Conservation (phyloP, 2,888 invertebrate genomes). For the Leptinotarsa haldemani region DNA sequence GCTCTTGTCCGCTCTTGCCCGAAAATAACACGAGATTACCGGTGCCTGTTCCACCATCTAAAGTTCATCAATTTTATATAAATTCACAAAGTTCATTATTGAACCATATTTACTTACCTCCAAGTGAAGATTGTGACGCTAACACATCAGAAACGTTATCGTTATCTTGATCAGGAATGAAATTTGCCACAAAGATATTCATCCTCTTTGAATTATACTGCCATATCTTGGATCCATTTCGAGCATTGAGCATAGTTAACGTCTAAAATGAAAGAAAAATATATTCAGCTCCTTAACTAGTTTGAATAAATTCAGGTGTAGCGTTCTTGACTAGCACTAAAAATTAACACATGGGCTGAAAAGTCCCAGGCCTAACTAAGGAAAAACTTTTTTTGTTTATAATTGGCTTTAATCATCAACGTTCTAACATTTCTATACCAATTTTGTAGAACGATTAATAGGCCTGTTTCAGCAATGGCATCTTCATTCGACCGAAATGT, state of each 20-base stretch:
- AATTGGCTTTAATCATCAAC: too few relatives aligned
- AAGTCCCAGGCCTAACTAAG: too few relatives aligned
- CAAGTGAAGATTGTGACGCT: constrained; percentile 72
- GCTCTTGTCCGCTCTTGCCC: constrained; percentile 75
- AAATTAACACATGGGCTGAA: too few relatives aligned
- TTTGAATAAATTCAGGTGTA: too few relatives aligned
- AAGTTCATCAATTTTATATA: constrained; percentile 1
- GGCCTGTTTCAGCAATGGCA: too few relatives aligned
- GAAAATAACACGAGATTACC: constrained; percentile 79
- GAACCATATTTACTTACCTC: constrained; percentile 42
- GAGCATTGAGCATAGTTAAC: constrained; percentile 75
- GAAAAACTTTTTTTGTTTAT: too few relatives aligned
- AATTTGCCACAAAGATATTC: constrained; percentile 78
- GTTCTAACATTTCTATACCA: too few relatives aligned
- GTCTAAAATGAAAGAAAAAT: constrained; percentile 63
- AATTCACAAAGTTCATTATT: not conserved
- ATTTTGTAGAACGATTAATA: too few relatives aligned
- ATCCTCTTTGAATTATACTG: constrained; percentile 65
- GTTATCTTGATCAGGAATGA: constrained; percentile 76
- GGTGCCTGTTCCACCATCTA: constrained; percentile 54
- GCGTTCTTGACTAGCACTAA: too few relatives aligned
- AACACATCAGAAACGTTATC: constrained; percentile 79
- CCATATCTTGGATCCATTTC: constrained; percentile 77
- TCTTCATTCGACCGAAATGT: too few relatives aligned
- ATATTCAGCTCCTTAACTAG: too few relatives aligned